Base-by-base conservation (phyloP, 2,888 invertebrate species). In the Xylota segnis region DNA sequence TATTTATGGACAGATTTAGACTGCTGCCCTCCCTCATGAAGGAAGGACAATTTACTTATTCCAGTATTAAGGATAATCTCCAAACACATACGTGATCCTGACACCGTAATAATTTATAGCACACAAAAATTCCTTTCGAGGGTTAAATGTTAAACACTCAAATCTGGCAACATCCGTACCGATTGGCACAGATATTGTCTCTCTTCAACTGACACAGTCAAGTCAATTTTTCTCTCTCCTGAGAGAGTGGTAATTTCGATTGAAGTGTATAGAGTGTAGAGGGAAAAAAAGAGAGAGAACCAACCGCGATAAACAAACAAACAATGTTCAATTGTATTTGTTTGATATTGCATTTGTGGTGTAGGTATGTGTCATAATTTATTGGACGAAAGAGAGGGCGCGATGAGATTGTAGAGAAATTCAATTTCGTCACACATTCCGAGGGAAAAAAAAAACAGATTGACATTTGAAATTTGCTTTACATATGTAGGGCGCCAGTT, bases 61-160 rank as follows among this genome's bases (percentile, higher is more conserved):
- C 58, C 72, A 56, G 82, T 68, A 72, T 86, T 86, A 82, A 82
- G 86, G 86, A 86, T 86, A 86, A 86, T 86, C 86, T 68, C 50
- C 68, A 68, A 70, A 59, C 66, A 61, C 72, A 77, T 83, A 83
- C 82, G 86, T 86, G 86, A 86, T 86, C 76, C 76, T 59, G 82
- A 77, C 81, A 82, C 86, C 43, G 34, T 82, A 50, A 76, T 82
- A 77, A 86, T 86, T 77, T 86, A 83, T 74, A 32, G 58, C 47
- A 34, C 45, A 56, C 59, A 65, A 75, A n/a, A 70, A 45, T 78
- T 79, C 61, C 63, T 79, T 77, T n/a, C n/a, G 58, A 52, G 63
- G 70, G 70, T 32, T 47, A 63, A 66, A 82, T 81, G 56, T 70
- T 16, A 63, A 71, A 56, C 59, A 72, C 37, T 10, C 37, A 37